phyloP scores from a whole-genome alignment of 2,888 invertebrate genomes.

The Ashinkailepas kermadecensis region DNA sequence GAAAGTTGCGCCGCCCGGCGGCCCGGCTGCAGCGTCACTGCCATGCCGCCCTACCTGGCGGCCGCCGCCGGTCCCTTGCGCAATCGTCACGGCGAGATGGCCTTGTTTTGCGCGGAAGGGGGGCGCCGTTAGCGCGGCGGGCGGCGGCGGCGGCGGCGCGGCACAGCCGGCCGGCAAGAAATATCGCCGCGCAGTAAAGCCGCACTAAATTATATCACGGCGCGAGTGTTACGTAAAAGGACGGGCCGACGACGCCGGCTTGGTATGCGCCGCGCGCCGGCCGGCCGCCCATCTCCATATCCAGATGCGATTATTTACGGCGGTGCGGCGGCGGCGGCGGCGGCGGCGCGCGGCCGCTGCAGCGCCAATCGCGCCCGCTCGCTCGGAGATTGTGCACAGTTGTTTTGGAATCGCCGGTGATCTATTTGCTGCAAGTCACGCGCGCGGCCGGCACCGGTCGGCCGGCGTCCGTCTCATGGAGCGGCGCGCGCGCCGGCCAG shows the following conservation, averaged over 20 bases:
- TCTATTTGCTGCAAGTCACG: slow-evolving; percentile 2
- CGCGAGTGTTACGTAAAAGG: slow-evolving; percentile 1
- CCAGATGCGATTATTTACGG: slow-evolving; percentile 5
- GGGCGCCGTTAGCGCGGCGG: slow-evolving; percentile 9
- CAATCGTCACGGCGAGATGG: background rate
- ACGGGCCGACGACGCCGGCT: background rate
- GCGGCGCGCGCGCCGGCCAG: background rate
- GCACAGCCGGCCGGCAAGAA: background rate
- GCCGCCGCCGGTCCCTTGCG: background rate
- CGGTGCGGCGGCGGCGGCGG: background rate
- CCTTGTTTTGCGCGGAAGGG: slow-evolving; percentile 20
- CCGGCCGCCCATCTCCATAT: slow-evolving; percentile 2
- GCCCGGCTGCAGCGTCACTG: background rate
- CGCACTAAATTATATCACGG: slow-evolving; percentile 5
- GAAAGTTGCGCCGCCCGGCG: background rate
- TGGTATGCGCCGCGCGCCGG: background rate
- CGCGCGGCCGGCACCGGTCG: background rate
- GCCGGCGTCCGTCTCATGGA: background rate
- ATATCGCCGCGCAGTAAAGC: background rate
- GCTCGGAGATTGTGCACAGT: background rate
- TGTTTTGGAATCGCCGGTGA: slow-evolving; percentile 11
- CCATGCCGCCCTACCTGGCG: background rate
- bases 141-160: background rate
- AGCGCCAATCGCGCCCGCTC: background rate
- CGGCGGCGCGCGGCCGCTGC: background rate